Evolutionary conservation across 92 coral and sea anemone genomes (phyloP).

Genomic region (Galaxea fascicularis): DNA sequence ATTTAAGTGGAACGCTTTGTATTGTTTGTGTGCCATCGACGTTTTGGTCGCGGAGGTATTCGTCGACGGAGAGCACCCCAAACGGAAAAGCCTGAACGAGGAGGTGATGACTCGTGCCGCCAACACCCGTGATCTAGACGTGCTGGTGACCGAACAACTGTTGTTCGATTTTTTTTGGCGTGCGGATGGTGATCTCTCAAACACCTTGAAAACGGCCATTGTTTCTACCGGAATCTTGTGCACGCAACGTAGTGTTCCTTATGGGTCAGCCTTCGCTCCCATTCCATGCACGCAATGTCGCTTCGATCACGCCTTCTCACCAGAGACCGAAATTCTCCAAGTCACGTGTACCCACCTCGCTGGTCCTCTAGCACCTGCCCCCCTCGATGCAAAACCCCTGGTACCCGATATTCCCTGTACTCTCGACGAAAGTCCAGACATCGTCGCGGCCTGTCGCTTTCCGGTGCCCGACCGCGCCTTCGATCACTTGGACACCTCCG

Average conservation of each 20-base stretch:
- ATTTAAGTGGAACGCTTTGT: not conserved
- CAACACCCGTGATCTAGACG: not conserved
- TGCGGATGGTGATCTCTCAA: not conserved
- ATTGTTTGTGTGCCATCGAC: slow-evolving; percentile 9
- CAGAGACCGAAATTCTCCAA: not conserved
- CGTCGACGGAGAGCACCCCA: not conserved
- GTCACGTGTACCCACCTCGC: not conserved
- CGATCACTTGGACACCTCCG: not conserved
- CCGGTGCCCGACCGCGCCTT: not conserved
- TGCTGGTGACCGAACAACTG: not conserved
- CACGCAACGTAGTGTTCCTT: not conserved
- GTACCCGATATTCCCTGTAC: not conserved
- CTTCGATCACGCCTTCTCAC: slow-evolving; percentile 2
- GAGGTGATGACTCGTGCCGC: not conserved
- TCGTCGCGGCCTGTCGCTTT: not conserved
- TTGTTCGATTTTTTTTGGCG: slow-evolving; percentile 22
- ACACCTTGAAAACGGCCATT: not conserved
- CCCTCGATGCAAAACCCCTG: not conserved
- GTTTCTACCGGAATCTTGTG: not conserved
- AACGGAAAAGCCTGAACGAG: not conserved
- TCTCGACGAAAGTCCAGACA: not conserved
- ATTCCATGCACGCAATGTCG: not conserved
- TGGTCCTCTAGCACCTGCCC: not conserved
- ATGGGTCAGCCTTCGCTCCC: not conserved
- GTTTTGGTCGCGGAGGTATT: not conserved